Conservation (phyloP, 2,113 vertebrate genomes). For the Lepidothrix coronata region DNA sequence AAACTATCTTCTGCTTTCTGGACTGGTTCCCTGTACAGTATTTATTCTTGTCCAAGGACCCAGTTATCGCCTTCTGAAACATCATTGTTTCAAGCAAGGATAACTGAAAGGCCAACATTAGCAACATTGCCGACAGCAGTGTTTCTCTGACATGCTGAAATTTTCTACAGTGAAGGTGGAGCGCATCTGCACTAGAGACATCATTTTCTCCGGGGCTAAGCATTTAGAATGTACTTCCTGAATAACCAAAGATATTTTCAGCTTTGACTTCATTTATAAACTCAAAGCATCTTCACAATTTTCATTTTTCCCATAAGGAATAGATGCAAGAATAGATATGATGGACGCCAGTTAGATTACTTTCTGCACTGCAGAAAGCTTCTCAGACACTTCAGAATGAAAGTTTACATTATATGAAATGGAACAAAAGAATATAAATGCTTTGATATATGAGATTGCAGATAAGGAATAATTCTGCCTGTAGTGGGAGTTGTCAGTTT, state of each 20-base stretch:
- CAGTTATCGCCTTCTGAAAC: neutral
- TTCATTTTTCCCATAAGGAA: neutral
- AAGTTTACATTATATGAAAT: neutral
- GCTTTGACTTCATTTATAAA: conserved; percentile 2
- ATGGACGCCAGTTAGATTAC: neutral
- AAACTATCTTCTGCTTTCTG: neutral
- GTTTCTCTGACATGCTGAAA: neutral
- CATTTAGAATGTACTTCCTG: neutral
- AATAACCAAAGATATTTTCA: conserved; percentile 41
- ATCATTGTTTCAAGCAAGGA: neutral
- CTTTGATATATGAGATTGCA: neutral
- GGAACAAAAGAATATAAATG: neutral
- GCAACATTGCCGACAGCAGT: neutral
- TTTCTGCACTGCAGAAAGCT: neutral
- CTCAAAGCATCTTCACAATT: neutral
- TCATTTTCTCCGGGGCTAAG: neutral
- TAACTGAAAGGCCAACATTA: conserved; percentile 23
- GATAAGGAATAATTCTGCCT: neutral
- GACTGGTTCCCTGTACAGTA: neutral
- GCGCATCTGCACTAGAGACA: neutral
- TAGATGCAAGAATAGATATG: neutral
- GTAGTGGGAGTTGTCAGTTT: neutral
- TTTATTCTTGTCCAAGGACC: neutral
- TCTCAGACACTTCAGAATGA: neutral
- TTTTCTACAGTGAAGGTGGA: neutral